phyloP scores from a whole-genome alignment of 2,113 vertebrate species.

The Notechis scutatus region DNA sequence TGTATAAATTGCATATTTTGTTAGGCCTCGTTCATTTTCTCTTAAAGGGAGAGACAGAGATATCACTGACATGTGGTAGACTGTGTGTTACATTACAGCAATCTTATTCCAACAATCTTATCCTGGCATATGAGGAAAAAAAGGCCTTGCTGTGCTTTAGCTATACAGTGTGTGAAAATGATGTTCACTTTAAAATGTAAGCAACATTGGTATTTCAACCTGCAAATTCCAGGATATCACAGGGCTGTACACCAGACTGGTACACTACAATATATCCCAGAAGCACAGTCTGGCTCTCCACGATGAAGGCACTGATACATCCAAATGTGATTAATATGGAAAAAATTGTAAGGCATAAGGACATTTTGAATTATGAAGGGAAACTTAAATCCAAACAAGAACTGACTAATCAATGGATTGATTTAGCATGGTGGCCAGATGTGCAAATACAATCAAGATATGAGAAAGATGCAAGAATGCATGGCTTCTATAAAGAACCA shows the following conservation, averaged over 20 bases:
- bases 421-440: too few species aligned
- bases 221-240: not conserved
- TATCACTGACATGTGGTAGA: not conserved
- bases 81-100: slow-evolving; percentile 4
- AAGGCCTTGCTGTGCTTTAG: slow-evolving; percentile 35
- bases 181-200: not conserved
- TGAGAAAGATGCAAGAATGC: too few species aligned
- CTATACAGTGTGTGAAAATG: slow-evolving; percentile 9
- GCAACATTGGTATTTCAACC: not conserved
- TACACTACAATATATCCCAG: not conserved
- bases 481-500: too few species aligned
- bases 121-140: slow-evolving; percentile 5
- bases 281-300: not conserved
- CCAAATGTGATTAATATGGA: too few species aligned
- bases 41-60: not conserved
- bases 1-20: slow-evolving; percentile 37
- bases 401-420: too few species aligned
- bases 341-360: too few species aligned
- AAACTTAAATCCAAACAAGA: too few species aligned
- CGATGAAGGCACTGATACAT: too few species aligned
- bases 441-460: too few species aligned
- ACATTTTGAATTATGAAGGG: too few species aligned
- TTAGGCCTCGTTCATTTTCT: slow-evolving; percentile 18
- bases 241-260: not conserved
- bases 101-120: not conserved